Percentiles rank a stretch among this genome's conserved stretches.
Evolutionary conservation across 2,888 invertebrate species (phyloP).

Genomic region (Diloba caeruleocephala): DNA sequence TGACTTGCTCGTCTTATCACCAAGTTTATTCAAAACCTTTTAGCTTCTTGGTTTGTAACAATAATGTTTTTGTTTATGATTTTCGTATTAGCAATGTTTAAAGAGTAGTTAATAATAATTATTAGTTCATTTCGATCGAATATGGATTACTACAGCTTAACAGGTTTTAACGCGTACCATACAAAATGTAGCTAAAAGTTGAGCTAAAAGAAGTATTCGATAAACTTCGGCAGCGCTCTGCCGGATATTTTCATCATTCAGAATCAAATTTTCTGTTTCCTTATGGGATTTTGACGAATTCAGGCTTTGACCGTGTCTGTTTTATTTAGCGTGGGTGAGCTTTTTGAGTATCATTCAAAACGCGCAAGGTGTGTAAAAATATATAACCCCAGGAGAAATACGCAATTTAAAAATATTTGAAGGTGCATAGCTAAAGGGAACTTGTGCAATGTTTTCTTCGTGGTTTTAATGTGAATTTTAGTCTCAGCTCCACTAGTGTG

Average conservation of each 20-base stretch:
- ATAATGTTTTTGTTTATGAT: too few species aligned
- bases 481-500: background rate
- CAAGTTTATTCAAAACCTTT: too few species aligned
- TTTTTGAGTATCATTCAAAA: background rate
- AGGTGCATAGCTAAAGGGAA: slow-evolving; percentile 8
- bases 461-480: slow-evolving; percentile 18
- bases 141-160: too few species aligned
- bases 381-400: slow-evolving; percentile 10
- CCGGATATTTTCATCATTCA: slow-evolving; percentile 44
- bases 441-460: slow-evolving; percentile 14
- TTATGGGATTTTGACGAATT: slow-evolving; percentile 31
- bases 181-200: background rate
- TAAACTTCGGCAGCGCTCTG: slow-evolving; percentile 16
- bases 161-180: too few species aligned
- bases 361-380: slow-evolving; percentile 3
- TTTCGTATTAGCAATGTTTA: too few species aligned
- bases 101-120: too few species aligned
- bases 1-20: too few species aligned
- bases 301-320: slow-evolving; percentile 18
- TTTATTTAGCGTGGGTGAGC: slow-evolving; percentile 11
- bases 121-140: too few species aligned
- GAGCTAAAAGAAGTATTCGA: slow-evolving; percentile 22
- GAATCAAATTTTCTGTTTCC: slow-evolving; percentile 39
- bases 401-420: slow-evolving; percentile 25
- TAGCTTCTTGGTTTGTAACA: too few species aligned